These are phyloP conservation scores for Timema podura DNA, from an alignment of 2,888 invertebrate genomes.

Conservation along the genomic window DNA sequence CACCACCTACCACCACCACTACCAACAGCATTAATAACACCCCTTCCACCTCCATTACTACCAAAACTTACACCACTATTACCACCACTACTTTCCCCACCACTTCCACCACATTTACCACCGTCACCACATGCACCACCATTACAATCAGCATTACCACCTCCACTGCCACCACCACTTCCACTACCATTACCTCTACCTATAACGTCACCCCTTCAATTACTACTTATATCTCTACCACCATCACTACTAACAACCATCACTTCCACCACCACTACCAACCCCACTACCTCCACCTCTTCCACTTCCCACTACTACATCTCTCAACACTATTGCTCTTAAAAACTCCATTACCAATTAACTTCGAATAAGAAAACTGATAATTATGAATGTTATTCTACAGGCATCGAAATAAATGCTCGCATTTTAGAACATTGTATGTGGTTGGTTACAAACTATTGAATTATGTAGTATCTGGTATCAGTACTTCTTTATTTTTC, in stretches of 20 bases:
- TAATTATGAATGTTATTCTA: no score
- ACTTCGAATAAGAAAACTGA: no score
- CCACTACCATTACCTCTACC: neutral
- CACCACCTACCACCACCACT: neutral
- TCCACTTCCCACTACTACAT: neutral
- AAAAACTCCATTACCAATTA: neutral
- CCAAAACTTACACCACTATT: neutral
- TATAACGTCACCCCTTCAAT: neutral
- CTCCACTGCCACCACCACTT: neutral
- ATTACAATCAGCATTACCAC: neutral
- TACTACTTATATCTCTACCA: neutral
- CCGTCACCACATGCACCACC: neutral
- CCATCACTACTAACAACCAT: neutral
- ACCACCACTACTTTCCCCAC: neutral
- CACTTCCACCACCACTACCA: neutral
- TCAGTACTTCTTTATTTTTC: no score
- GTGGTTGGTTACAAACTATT: no score
- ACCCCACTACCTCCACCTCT: neutral
- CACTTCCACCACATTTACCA: neutral
- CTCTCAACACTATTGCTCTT: neutral
- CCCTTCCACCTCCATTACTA: neutral
- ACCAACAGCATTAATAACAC: neutral
- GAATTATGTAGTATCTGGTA: no score
- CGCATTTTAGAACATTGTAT: no score
- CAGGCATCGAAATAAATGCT: no score